Evolutionary conservation across 2,888 invertebrate species (phyloP).

Genomic region (Noctua janthina): DNA sequence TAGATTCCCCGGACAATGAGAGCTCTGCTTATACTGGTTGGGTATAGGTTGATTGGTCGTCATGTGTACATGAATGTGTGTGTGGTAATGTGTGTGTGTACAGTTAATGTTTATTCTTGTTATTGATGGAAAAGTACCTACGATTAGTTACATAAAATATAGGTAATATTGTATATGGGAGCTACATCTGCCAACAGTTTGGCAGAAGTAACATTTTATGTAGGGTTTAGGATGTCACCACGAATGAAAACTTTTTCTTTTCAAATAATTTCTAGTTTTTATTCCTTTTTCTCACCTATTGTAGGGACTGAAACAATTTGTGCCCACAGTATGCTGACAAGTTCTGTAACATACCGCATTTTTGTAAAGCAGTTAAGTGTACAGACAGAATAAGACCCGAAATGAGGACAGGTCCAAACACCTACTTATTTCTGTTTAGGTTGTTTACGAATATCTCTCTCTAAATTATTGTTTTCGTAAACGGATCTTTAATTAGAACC

Average conservation of each 20-base stretch:
- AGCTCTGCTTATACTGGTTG: too few relatives aligned
- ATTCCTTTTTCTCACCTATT: not conserved
- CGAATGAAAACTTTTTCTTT: too few relatives aligned
- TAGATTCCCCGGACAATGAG: too few relatives aligned
- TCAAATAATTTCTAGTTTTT: not conserved
- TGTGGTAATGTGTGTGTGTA: too few relatives aligned
- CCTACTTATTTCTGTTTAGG: constrained; percentile 16
- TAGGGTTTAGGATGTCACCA: too few relatives aligned
- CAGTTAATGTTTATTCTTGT: too few relatives aligned
- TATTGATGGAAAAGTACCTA: too few relatives aligned
- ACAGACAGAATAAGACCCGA: not conserved
- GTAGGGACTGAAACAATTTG: not conserved
- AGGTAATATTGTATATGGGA: too few relatives aligned
- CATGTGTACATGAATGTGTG: too few relatives aligned
- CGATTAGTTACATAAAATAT: too few relatives aligned
- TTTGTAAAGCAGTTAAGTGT: not conserved
- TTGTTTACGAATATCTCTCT: constrained; percentile 4
- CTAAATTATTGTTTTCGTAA: constrained; percentile 41
- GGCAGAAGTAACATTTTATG: too few relatives aligned
- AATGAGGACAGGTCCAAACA: constrained; percentile 22
- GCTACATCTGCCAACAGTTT: too few relatives aligned
- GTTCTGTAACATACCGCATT: not conserved
- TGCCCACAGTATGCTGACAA: not conserved
- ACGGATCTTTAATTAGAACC: constrained; percentile 47
- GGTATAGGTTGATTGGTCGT: not conserved